Percentiles rank a stretch among this genome's conserved stretches.
Evolutionary conservation across 2,888 invertebrate genomes (phyloP).

Genomic region (Heliconius hortense): DNA sequence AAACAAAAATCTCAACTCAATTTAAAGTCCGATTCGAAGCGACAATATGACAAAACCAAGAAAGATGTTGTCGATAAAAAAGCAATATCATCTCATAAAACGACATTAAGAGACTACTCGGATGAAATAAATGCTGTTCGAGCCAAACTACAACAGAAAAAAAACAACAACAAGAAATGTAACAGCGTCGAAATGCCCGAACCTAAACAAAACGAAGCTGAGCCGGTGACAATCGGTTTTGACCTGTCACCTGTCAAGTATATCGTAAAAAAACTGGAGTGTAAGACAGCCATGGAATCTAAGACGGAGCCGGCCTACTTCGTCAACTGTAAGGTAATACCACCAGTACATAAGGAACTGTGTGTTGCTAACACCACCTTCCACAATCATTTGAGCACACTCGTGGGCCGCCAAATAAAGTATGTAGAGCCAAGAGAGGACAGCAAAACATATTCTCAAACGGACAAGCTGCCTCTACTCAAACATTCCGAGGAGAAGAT

Average conservation of each 20-base stretch:
- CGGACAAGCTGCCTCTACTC: constrained; percentile 63
- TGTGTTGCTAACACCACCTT: constrained; percentile 77
- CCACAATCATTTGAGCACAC: constrained; percentile 78
- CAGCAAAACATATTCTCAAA: constrained; percentile 66
- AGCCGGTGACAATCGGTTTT: constrained; percentile 63
- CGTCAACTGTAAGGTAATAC: constrained; percentile 74
- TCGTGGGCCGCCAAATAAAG: constrained; percentile 77
- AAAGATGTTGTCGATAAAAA: constrained; percentile 72
- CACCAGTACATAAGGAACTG: constrained; percentile 73
- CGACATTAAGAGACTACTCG: constrained; percentile 71
- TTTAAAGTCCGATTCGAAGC: constrained; percentile 68
- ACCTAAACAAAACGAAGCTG: constrained; percentile 65
- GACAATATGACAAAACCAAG: constrained; percentile 68
- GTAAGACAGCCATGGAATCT: constrained; percentile 72
- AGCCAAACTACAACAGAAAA: constrained; percentile 76
- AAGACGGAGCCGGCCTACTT: constrained; percentile 69
- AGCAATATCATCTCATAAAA: constrained; percentile 59
- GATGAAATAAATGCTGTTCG: constrained; percentile 78
- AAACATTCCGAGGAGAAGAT: constrained; percentile 76
- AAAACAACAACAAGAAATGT: constrained; percentile 72
- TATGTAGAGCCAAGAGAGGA: constrained; percentile 72
- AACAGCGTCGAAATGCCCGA: constrained; percentile 58
- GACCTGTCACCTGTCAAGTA: constrained; percentile 75
- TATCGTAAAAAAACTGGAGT: constrained; percentile 77
- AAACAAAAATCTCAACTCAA: constrained; percentile 76